Base-by-base conservation (phyloP, 2,113 vertebrate genomes). In the Protobothrops mucrosquamatus region DNA sequence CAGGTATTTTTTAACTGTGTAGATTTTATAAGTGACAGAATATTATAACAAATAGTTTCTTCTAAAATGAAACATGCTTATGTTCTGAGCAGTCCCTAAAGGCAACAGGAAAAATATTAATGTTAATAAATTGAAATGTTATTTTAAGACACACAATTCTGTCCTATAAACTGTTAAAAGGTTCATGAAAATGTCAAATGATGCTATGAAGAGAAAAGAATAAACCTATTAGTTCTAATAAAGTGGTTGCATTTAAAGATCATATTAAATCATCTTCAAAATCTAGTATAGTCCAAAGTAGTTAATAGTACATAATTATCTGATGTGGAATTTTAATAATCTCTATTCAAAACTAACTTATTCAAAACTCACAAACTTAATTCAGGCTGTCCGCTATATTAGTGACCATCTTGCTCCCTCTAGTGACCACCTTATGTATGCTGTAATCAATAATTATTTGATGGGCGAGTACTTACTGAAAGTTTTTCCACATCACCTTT, bases 401-500 rank as follows among this genome's bases (percentile, higher is more conserved):
- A 57, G 59, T 95, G 92, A 90, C 94, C 43, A 3, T 95, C 91
- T 96, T 95, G 93, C 94, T 96, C 98, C 98, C 97, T 96, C 98
- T 98, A 96, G 97, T 94, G 98, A 97, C 18, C 51, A 91, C 3
- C 39, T 43, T 39, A 87, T 90, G 93, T 56, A 93, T 92, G 57
- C 23, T 2, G 46, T 92, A 89, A 88, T 55, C 4, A 55, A 0
- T 8, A 39, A 39, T 55, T 26, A 59, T 52, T n/a, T 0, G 23
- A 69, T 0, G 55, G 61, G 3, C 8, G 0, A 1, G 15, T 57
- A 97, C 99, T 98, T 97, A 99, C 99, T 95, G 99, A 99, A 93
- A 99, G 99, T 91, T 99, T 99, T 94, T 99, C 99, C 95, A 99
- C 99, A 2, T 99, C 99, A 95, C 99, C 99, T 95, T 99, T 99